Evolutionary conservation across 64 coral and sea anemone genomes (phyloP).

Genomic region (Trachythela sp.): DNA sequence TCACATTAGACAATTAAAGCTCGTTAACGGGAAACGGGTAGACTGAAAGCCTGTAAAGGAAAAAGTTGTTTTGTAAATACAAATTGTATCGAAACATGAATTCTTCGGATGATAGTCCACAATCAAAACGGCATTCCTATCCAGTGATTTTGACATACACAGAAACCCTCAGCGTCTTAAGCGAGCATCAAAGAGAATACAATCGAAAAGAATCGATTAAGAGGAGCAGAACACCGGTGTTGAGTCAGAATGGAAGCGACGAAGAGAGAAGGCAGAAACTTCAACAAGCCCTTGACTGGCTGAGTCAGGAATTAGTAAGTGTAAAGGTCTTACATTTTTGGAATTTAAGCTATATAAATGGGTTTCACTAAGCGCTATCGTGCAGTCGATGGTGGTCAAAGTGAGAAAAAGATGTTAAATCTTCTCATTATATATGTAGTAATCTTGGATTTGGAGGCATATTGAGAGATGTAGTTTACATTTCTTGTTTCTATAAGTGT

Average conservation of each 20-base stretch:
- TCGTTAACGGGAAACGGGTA: no score
- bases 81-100: not conserved
- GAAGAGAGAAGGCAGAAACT: not conserved
- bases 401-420: no score
- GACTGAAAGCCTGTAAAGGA: not conserved
- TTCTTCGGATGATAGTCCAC: not conserved
- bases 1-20: no score
- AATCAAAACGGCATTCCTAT: not conserved
- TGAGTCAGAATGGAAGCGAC: not conserved
- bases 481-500: no score
- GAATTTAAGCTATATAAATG: no score
- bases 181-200: not conserved
- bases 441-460: no score
- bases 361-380: no score
- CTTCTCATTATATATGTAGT: no score
- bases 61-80: not conserved
- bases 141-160: not conserved
- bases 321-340: not conserved
- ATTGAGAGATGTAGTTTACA: no score
- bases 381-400: no score
- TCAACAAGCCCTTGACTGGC: not conserved
- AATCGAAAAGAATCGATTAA: not conserved
- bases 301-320: not conserved
- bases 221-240: not conserved
- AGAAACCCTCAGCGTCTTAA: not conserved